Evolutionary conservation across 2,113 vertebrate species (phyloP), one percentile per base, ranked within the genome.

Genomic region (Prietella phreatophila): DNA sequence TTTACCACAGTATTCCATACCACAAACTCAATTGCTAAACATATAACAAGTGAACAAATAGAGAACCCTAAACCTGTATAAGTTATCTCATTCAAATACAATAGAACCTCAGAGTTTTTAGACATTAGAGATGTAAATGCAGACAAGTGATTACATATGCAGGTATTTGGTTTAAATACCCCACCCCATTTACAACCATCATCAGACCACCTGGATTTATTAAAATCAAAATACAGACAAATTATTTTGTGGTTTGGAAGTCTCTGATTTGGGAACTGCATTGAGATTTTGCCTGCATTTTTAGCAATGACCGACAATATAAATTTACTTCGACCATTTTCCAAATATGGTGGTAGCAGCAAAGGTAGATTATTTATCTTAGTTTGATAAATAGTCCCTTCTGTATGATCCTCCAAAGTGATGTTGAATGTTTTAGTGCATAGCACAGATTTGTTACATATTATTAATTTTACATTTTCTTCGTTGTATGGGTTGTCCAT

Each of bases 81-180:
- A 86, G 96, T 97, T 69, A 99, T 90, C 36, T 95, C 90, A 0
- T 55, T 25, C 30, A 94, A 15, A 0, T 56, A 84, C 0, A 30
- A 42, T 17, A 95, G 55, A 0, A 47, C 0, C 0, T n/a, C 0
- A 15, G 89, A 55, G 0, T 10, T 0, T 90, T 58, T 93, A 0
- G 97, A 95, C 96, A 99, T 97, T 61, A 99, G 91, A 76, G 97
- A 93, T 10, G 97, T 95, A 90, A 98, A 99, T 0, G 97, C 94
- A 0, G 96, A 97, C 82, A 97, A 92, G 87, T 98, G 97, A 1
- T 8, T 30, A 87, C 98, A 99, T 33, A 0, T 67, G 84, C 98
- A 99, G 0, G 0, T 0, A 0, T 11, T 2, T 1, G 82, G 10
- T 0, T 87, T 0, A 0, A 0, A 0, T 1, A 39, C 0, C 19